Evolutionary conservation across 2,113 vertebrate species (phyloP).

Genomic region (Crotophaga sulcirostris): DNA sequence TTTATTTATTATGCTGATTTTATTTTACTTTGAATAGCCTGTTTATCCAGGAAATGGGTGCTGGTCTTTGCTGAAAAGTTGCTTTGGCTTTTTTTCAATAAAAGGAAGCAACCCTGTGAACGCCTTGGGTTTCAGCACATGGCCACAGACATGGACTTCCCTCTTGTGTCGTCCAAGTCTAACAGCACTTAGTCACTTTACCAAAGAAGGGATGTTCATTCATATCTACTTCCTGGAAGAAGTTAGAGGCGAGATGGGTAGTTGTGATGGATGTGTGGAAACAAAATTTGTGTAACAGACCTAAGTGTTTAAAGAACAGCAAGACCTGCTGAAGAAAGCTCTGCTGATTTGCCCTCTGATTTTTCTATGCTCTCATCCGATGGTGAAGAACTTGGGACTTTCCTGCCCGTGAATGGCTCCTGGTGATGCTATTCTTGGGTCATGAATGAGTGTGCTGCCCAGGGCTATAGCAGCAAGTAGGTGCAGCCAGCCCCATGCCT

Average conservation of each 20-base stretch:
- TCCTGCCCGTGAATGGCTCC: background rate
- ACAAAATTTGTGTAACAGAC: background rate
- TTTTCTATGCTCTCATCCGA: accelerated
- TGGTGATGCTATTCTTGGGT: accelerated
- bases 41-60: background rate
- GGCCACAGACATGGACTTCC: accelerated
- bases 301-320: background rate
- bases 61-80: accelerated
- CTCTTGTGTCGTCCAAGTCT: too few relatives aligned
- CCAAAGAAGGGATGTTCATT: accelerated
- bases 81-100: background rate
- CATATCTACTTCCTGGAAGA: background rate
- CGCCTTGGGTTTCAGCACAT: background rate
- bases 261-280: background rate
- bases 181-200: accelerated
- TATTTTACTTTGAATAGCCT: background rate
- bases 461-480: background rate
- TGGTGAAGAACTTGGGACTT: background rate
- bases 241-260: background rate
- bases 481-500: accelerated
- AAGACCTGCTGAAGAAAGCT: background rate
- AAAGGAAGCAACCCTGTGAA: background rate
- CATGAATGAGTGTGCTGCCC: background rate
- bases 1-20: too few relatives aligned
- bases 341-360: background rate